Percentiles rank a stretch among this genome's conserved stretches.
phyloP scores from a whole-genome alignment of 2,113 vertebrate genomes.

The Corythornis cristatus region DNA sequence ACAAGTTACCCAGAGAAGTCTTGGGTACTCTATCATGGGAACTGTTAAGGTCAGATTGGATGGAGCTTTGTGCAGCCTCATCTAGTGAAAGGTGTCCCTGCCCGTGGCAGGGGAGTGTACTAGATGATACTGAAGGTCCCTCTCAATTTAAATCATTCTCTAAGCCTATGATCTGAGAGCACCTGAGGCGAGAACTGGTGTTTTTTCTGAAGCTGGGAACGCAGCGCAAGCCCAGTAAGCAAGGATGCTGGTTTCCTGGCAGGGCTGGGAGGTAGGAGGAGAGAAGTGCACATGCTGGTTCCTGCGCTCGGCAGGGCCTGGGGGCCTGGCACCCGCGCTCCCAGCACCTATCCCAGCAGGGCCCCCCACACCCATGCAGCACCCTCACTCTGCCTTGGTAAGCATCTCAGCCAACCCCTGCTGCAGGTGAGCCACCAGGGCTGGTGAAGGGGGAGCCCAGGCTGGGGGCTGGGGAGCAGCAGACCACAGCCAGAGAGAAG shows the following conservation, averaged over 20 bases:
- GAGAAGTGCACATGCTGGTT: neutral
- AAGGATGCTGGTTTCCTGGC: neutral
- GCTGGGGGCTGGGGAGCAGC: neutral
- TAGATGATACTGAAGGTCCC: neutral
- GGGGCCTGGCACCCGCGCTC: neutral
- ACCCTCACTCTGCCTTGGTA: rapidly evolving
- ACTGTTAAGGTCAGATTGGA: neutral
- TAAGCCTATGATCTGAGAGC: neutral
- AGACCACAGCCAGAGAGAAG: rapidly evolving
- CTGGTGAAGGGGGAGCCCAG: neutral
- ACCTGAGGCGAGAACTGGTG: neutral
- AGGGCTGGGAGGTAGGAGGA: neutral
- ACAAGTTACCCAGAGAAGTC: neutral
- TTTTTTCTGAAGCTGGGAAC: neutral
- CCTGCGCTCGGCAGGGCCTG: neutral
- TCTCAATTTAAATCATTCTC: neutral
- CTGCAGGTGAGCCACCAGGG: rapidly evolving
- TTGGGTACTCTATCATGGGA: neutral
- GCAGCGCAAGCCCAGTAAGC: neutral
- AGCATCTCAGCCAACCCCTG: neutral
- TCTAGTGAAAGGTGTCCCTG: neutral
- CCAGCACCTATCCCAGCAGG: neutral
- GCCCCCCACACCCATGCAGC: neutral
- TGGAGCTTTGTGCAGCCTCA: rapidly evolving
- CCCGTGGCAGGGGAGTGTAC: rapidly evolving